phyloP scores from a whole-genome alignment of 2,113 vertebrate species.

The Thamnophis sirtalis region DNA sequence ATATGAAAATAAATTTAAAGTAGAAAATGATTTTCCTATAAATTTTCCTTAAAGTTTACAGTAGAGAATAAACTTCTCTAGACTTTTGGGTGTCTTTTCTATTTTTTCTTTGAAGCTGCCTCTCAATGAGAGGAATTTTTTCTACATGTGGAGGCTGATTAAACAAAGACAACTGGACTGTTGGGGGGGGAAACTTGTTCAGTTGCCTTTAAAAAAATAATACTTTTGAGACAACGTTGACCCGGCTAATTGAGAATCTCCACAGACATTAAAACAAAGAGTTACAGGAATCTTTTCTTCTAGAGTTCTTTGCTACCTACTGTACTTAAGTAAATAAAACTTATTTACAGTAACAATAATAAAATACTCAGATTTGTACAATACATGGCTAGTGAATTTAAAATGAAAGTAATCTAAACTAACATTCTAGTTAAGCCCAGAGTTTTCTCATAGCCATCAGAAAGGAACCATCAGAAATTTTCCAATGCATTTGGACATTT shows the following conservation, averaged over 20 bases:
- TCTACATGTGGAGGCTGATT: background rate
- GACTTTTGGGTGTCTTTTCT: background rate
- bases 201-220: too few species aligned
- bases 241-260: too few species aligned
- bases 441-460: background rate
- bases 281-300: background rate
- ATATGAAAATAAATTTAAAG: background rate
- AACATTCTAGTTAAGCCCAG: background rate
- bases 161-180: background rate
- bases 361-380: background rate
- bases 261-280: background rate
- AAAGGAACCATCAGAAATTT: background rate
- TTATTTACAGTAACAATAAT: background rate
- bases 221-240: too few species aligned
- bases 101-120: background rate
- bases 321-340: background rate
- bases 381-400: background rate
- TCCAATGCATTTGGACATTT: background rate
- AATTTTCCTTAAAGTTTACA: background rate
- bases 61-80: background rate
- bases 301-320: background rate
- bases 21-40: background rate
- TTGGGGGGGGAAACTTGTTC: too few species aligned
- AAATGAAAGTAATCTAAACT: background rate
- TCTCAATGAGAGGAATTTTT: background rate